Conservation (phyloP, 92 coral and sea anemone genomes). For the Epizoanthus illoricatus region DNA sequence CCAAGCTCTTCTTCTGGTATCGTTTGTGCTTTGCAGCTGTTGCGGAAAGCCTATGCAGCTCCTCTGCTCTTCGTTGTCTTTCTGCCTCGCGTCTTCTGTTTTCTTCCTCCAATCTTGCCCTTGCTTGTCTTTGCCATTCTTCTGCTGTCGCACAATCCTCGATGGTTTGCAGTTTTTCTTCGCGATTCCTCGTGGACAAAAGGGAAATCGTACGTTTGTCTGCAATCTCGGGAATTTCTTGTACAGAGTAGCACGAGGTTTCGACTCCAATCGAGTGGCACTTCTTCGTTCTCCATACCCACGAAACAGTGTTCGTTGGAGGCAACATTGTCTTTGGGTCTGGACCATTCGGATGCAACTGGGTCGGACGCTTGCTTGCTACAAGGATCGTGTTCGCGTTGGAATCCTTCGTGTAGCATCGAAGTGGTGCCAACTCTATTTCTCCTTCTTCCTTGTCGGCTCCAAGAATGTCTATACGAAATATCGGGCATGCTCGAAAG, state of each 20-base stretch:
- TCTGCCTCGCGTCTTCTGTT: constrained; percentile 7
- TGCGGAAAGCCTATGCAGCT: neutral
- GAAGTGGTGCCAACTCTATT: constrained; percentile 12
- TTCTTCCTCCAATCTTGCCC: too few relatives aligned
- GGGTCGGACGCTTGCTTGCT: constrained; percentile 28
- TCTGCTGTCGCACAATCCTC: neutral
- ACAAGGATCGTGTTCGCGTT: constrained; percentile 26
- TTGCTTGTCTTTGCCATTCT: too few relatives aligned
- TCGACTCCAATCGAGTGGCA: constrained; percentile 4
- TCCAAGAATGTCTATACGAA: constrained; percentile 31
- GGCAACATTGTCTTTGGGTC: constrained; percentile 2
- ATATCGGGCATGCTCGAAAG: constrained; percentile 30
- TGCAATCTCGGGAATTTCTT: constrained; percentile 25
- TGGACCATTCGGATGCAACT: constrained; percentile 28
- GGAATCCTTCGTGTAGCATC: constrained; percentile 39
- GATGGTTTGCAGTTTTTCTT: neutral
- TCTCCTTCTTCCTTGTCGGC: neutral
- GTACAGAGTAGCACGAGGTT: neutral
- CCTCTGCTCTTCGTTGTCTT: too few relatives aligned
- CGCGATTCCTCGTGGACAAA: neutral
- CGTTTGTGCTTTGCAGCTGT: neutral
- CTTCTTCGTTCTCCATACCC: constrained; percentile 25
- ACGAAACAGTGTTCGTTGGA: neutral
- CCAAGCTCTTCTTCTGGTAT: too few relatives aligned
- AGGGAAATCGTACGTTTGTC: too few relatives aligned